A percentile compares a stretch with the other conserved stretches of the same genome.
Evolutionary conservation across 2,113 vertebrate species (phyloP).

Genomic region (Coregonus clupeaformis): DNA sequence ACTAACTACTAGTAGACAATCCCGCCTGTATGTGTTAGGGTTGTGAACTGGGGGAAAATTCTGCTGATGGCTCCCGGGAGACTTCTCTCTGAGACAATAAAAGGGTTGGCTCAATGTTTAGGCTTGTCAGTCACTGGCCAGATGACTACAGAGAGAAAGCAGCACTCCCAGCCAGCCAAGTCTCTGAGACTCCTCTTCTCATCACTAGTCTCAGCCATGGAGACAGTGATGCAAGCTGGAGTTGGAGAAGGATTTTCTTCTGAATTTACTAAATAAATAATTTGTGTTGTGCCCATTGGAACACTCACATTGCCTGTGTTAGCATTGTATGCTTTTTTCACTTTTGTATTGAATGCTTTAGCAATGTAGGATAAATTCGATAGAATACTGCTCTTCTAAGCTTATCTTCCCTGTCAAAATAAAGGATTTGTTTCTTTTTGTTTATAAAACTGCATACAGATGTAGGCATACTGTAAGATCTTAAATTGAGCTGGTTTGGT

Average conservation of each 20-base stretch:
- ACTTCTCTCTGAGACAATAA: conserved; percentile 42
- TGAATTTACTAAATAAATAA: neutral
- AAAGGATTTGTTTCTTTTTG: no score
- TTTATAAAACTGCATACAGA: conserved; percentile 6
- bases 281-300: neutral
- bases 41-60: conserved; percentile 25
- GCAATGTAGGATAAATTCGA: neutral
- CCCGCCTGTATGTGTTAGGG: conserved; percentile 48
- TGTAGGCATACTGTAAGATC: neutral
- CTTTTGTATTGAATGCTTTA: neutral
- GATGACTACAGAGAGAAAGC: conserved; percentile 28
- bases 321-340: no score
- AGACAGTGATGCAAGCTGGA: no score
- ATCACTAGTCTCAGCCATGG: no score
- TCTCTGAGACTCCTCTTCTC: no score
- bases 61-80: conserved; percentile 53
- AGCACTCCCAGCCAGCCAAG: neutral
- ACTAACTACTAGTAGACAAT: conserved; percentile 54
- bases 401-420: neutral
- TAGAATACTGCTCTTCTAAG: neutral
- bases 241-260: neutral
- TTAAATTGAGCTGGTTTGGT: conserved; percentile 30
- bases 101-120: conserved; percentile 56
- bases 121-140: conserved; percentile 67
- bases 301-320: neutral